Evolutionary conservation across 2,888 invertebrate genomes (phyloP).

Genomic region (Diadegma fenestrale): DNA sequence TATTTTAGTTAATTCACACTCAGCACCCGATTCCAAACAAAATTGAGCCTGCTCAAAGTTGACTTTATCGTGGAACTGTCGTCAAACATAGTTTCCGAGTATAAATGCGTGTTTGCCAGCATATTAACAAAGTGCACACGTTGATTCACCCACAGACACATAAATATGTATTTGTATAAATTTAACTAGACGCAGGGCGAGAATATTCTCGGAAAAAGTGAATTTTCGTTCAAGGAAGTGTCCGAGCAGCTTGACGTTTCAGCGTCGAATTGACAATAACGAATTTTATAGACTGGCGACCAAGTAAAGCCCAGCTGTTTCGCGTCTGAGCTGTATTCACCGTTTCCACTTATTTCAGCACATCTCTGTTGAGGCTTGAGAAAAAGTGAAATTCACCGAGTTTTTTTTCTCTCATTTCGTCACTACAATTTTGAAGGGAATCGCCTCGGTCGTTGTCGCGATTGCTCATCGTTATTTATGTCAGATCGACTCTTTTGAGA

Average conservation of each 20-base stretch:
- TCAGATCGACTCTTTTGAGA: neutral
- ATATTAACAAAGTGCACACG: neutral
- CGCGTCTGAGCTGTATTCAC: constrained; percentile 1
- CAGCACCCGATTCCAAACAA: neutral
- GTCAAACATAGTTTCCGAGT: constrained; percentile 2
- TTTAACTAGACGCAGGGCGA: neutral
- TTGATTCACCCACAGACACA: neutral
- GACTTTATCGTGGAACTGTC: constrained; percentile 9
- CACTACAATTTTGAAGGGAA: neutral
- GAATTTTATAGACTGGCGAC: constrained; percentile 11
- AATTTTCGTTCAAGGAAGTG: constrained; percentile 45
- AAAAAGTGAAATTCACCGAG: neutral
- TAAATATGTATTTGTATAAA: neutral
- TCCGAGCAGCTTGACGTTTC: constrained; percentile 29
- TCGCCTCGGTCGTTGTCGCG: neutral
- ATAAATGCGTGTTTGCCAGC: constrained; percentile 39
- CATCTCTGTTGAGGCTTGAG: neutral
- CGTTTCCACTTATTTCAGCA: constrained; percentile 14
- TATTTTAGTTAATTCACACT: neutral
- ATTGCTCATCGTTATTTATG: neutral
- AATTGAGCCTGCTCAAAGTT: neutral
- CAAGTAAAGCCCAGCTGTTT: constrained; percentile 21
- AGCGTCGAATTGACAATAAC: constrained; percentile 22
- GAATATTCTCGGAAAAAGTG: constrained; percentile 28
- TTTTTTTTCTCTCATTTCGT: neutral